Base-by-base conservation (phyloP, 2,888 invertebrate species). In the Scaptomyza reducta region DNA sequence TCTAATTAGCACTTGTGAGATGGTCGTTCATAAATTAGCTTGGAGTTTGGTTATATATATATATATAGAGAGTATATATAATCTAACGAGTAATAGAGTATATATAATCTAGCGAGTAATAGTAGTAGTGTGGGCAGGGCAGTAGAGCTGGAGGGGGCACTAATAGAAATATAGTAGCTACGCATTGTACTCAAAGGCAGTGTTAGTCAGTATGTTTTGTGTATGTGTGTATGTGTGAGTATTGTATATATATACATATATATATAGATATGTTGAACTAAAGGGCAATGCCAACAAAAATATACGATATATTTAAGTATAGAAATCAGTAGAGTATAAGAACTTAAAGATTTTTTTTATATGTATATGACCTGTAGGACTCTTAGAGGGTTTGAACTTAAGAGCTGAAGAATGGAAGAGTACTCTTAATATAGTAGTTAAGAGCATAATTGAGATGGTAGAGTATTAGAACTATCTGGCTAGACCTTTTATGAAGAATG, bases 1-100 rank as follows among this genome's bases (percentile, higher is more conserved):
- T 68, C 58, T 69, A 90, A 90, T 89, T 90, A 91, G 92, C 91
- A 92, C 92, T 92, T 92, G 91, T 92, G 92, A 92, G 92, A 92
- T 92, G 92, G 92, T 91, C 92, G 87, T 90, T 89, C 84, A 77
- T 76, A 64, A 74, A 65, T 68, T 79, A 70, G 74, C 68, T 79
- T 55, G 64, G 56, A 66, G 64, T 75, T 66, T 62, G 69, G 53
- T 14, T 38, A 35, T 60, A 59, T 42, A 70, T 67, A 62, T 41
- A 10, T 18, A 11, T 16, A 16, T 40, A 16, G 22, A 14, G 9
- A 35, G 35, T 6, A 4, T 29, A 29, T 38, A 14, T 38, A 38
- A 47, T 47, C 46, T 31, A 47, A 47, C 40, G 27, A 40, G 40
- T 40, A 27, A 3, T 25, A 14, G 9, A 35, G 35, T 6, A 4